A percentile compares a stretch with the other conserved stretches of the same genome.
Evolutionary conservation across 2,113 vertebrate genomes (phyloP).

Genomic region (Petroica traversi): DNA sequence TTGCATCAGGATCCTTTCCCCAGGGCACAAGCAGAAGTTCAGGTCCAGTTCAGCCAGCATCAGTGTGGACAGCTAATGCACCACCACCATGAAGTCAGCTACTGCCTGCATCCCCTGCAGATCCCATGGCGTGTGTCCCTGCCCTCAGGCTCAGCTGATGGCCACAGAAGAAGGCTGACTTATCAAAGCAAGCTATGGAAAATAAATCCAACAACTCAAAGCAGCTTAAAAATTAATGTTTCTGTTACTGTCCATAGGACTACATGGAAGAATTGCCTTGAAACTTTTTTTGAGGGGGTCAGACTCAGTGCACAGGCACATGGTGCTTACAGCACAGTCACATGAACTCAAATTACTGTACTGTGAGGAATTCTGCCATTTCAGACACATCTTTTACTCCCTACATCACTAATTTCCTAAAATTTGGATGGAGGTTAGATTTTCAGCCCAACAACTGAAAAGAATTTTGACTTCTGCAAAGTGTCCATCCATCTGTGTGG

Average conservation of each 20-base stretch:
- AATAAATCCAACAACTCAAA: not conserved
- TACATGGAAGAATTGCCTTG: not conserved
- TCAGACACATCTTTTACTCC: not conserved
- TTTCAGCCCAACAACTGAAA: not conserved
- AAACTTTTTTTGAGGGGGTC: not conserved
- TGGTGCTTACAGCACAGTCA: fast-evolving
- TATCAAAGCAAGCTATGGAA: not conserved
- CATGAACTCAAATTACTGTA: not conserved
- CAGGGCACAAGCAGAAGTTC: not conserved
- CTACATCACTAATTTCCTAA: not conserved
- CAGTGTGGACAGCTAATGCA: fast-evolving
- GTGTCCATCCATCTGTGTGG: fast-evolving
- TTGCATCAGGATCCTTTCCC: not conserved
- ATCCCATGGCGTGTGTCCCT: not conserved
- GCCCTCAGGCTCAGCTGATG: not conserved
- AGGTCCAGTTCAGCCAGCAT: not conserved
- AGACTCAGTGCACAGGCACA: not conserved
- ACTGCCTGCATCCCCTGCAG: not conserved
- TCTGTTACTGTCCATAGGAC: no score
- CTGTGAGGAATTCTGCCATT: not conserved
- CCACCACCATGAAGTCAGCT: not conserved
- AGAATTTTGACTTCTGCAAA: not conserved
- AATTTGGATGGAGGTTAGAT: not conserved
- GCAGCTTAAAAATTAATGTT: not conserved
- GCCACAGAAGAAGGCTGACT: not conserved